Evolutionary conservation across 2,113 vertebrate genomes (phyloP), one percentile per base, ranked within the genome.

Genomic region (Tinamus guttatus): DNA sequence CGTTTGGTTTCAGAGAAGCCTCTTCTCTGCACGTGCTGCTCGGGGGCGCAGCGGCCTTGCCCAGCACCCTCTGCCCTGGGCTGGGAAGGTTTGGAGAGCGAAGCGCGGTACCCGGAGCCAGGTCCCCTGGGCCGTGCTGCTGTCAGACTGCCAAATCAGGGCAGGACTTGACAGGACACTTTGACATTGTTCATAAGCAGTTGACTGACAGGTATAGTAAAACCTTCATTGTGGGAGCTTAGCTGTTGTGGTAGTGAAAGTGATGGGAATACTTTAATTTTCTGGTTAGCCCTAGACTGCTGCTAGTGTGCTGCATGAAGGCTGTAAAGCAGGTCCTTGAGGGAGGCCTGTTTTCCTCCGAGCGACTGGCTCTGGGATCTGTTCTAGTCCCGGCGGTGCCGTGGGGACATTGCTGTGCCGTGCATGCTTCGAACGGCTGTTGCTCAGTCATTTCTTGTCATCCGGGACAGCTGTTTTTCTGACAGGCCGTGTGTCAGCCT

Each of bases 61-160:
- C 19, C 2, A 8, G 67, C 41, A 47, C 32, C 5, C 36, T 51
- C 0, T 0, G 1, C 19, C 63, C 38, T 75, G 78, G 1, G 0
- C 2, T 11, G 45, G 13, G 38, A 43, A 58, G 65, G 15, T 75
- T 75, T 40, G 60, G 20, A 21, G 40, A 49, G 41, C 49, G 13
- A 36, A 75, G 28, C 0, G 0, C 40, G 45, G 27, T 16, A 4
- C 10, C 1, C 3, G 45, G 62, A 70, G 52, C 9, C 47, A 7
- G 2, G 32, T 90, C 76, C 62, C 38, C 81, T 64, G 81, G 16
- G 18, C 1, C 0, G 0, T 9, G 32, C 75, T 40, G 8, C 30
- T 45, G 63, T 67, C 0, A 15, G 40, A 69, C 65, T 81, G 27
- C 85, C 49, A 10, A 24, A 45, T 79, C 52, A 54, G 16, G 1